phyloP scores from a whole-genome alignment of 1,140 invertebrate species.

The Lordiphosa mommai region DNA sequence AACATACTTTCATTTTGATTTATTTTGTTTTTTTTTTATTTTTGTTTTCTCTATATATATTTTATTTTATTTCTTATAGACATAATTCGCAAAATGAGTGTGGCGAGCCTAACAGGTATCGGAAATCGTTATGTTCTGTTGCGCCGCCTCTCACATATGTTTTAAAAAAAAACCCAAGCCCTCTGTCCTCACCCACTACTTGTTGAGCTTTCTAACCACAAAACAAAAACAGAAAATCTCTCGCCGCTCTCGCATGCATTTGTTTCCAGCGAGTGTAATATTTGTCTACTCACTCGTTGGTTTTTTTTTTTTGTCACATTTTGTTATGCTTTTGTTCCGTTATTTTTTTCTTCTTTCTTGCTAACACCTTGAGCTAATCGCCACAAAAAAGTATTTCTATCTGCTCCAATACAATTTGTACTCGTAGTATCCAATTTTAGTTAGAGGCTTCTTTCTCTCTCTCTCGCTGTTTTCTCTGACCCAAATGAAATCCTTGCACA shows the following conservation, averaged over 20 bases:
- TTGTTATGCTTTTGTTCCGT: constrained; percentile 4
- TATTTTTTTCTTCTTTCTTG: constrained; percentile 8
- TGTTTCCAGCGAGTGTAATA: constrained; percentile 14
- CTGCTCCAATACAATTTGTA: no score
- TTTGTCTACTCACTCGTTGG: not conserved
- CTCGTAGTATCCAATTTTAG: not conserved
- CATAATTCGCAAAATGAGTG: constrained; percentile 79
- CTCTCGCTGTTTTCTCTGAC: not conserved
- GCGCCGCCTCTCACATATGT: not conserved
- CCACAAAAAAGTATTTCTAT: not conserved
- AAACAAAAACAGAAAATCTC: constrained; percentile 1
- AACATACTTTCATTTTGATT: constrained; percentile 12
- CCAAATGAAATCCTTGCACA: constrained; percentile 18
- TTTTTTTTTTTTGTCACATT: constrained; percentile 9
- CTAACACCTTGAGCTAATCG: constrained; percentile 3
- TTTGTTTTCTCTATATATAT: constrained; percentile 53
- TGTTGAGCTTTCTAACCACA: not conserved
- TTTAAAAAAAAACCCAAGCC: not conserved
- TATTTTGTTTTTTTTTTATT: constrained; percentile 12
- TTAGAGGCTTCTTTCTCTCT: not conserved
- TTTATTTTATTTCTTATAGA: constrained; percentile 79
- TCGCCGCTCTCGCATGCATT: constrained; percentile 1
- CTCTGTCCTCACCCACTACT: no score
- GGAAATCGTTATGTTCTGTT: constrained; percentile 10
- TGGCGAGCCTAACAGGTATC: constrained; percentile 59